Conservation (phyloP, 2,888 invertebrate genomes). For the Rhimphoctona megacephalus region DNA sequence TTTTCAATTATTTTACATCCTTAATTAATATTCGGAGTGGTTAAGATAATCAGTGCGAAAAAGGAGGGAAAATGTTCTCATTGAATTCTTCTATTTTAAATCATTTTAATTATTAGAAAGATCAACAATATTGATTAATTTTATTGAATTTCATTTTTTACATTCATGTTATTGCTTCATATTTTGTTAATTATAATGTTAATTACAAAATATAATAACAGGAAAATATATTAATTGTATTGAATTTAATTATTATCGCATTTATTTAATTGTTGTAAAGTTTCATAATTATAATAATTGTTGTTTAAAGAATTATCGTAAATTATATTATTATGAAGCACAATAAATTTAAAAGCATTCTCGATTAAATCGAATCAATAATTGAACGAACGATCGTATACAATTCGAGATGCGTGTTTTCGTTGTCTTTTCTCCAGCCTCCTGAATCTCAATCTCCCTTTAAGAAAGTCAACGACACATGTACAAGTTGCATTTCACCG, state of each 20-base stretch:
- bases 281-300: background rate
- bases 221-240: background rate
- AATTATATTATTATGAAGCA: constrained; percentile 6
- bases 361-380: constrained; percentile 14
- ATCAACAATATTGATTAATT: background rate
- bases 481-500: constrained; percentile 57
- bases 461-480: constrained; percentile 62
- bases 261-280: background rate
- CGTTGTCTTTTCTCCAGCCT: constrained; percentile 8
- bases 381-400: constrained; percentile 14
- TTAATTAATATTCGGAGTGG: background rate
- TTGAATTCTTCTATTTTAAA: background rate
- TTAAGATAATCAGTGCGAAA: background rate
- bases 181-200: background rate
- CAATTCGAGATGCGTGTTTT: constrained; percentile 19
- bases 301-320: background rate
- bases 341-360: constrained; percentile 2
- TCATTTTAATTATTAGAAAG: background rate
- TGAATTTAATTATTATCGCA: background rate
- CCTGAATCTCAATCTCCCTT: constrained; percentile 28
- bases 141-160: background rate
- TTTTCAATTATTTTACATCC: background rate
- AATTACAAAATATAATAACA: background rate
- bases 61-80: background rate
- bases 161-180: background rate